A percentile compares a stretch with the other conserved stretches of the same genome.
Evolutionary conservation across 1,140 invertebrate species (phyloP).

Genomic region (Caenorhabditis tropicalis): DNA sequence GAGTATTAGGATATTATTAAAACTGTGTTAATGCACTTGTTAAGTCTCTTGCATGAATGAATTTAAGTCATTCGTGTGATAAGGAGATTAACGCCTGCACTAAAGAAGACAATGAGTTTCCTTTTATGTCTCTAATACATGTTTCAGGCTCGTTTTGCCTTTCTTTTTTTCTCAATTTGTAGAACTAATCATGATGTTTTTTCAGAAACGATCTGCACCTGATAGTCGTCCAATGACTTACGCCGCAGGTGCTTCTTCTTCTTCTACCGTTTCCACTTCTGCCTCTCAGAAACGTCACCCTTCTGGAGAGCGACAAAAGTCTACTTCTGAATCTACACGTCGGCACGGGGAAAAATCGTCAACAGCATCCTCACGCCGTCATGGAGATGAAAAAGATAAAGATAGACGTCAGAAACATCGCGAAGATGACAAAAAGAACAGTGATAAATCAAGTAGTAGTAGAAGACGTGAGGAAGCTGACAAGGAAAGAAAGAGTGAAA

Average conservation of each 20-base stretch:
- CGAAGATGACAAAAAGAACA: not conserved
- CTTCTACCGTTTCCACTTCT: not conserved
- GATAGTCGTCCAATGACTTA: constrained; percentile 14
- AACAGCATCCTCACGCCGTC: not conserved
- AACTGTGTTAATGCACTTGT: not conserved
- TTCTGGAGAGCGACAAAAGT: not conserved
- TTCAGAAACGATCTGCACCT: not conserved
- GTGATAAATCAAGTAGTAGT: not conserved
- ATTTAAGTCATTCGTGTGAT: not conserved
- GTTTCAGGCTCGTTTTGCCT: not conserved
- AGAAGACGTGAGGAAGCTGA: constrained; percentile 20
- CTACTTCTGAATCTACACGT: not conserved
- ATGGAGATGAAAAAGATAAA: not conserved
- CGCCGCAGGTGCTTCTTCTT: not conserved
- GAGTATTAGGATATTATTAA: too few species aligned
- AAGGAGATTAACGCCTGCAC: not conserved
- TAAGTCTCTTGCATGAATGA: not conserved
- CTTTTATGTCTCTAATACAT: not conserved
- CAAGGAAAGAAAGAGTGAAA: not conserved
- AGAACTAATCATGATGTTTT: not conserved
- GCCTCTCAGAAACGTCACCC: not conserved
- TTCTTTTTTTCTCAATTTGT: not conserved
- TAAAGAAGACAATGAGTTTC: not conserved
- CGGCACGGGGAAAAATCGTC: not conserved
- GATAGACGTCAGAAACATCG: not conserved